Evolutionary conservation across 1,140 invertebrate genomes (phyloP), one percentile per base, ranked within the genome.

Genomic region (Lepidurus apus): DNA sequence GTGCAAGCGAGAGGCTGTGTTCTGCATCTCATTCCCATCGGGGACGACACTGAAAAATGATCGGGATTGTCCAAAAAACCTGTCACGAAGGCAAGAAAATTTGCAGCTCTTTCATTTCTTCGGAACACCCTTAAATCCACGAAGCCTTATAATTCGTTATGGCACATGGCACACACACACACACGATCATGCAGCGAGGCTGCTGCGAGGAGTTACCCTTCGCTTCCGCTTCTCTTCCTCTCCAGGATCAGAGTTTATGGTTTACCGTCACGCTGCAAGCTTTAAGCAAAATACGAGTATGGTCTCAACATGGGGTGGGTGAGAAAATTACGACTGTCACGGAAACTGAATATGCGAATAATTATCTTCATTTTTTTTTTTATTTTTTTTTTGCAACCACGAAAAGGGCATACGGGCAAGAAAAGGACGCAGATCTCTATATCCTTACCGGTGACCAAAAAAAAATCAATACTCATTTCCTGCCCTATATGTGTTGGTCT

Each of bases 401-500:
- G 17, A 21, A 65, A 65, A 65, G 53, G 21, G 53, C 17, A 65
- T n/a, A 65, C 17, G 53, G 17, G 17, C 53, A 26, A 26, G 26
- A 26, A 26, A 26, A 26, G 26, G 26, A 26, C 26, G 21, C 53
- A 21, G 17, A 65, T 9, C 53, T 65, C 53, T 7, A 65, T 17
- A 21, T 65, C 53, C 21, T 65, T 17, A 21, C 53, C 53, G 13
- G 53, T 65, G 8, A 9, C 53, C 21, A 9, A 34, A 34, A 34
- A 34, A 34, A 34, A 65, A 65, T 65, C 53, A 65, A 65, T 65
- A 65, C 53, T 65, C 53, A 65, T 65, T 65, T 65, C 21, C 53
- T 65, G 53, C n/a, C 53, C 53, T 65, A n/a, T 65, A 65, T 65
- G 53, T 65, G 21, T 11, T 65, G 53, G 53, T 65, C 53, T 65